Evolutionary conservation across 2,888 invertebrate genomes (phyloP), one percentile per base, ranked within the genome.

Genomic region (Bombylius major): DNA sequence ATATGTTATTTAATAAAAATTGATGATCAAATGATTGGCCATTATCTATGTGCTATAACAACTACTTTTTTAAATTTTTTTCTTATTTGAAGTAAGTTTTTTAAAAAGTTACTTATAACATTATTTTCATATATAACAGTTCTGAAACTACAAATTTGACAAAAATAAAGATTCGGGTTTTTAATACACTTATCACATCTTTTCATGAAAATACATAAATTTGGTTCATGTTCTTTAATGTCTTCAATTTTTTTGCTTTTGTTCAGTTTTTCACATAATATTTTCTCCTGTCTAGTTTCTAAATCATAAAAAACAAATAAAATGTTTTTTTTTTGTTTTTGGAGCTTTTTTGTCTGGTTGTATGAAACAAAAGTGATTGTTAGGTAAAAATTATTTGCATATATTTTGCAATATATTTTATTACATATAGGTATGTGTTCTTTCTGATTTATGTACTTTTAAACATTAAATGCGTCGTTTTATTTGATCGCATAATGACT

Each of bases 281-380:
- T 42, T 23, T 51, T 51, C 5, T 47, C 53, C 34, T 53, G 53
- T 7, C 33, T 34, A 14, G 53, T 53, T 47, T 47, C 53, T 12
- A 53, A 39, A 53, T 54, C 44, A 36, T 54, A 54, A 36, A 54
- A 54, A 48, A 54, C 42, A 31, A 32, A 54, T 47, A 54, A 47
- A 49, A 23, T 48, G 39, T n/a, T n/a, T n/a, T n/a, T 49, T 33
- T 54, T 49, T 54, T 32, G 39, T 48, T 23, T n/a, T 8, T 7
- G 42, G 34, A 42, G 36, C 23, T 34, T 42, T 34, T 36, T 39
- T 54, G 23, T 48, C 54, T 9, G 39, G 54, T 32, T 54, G 54
- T 23, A 54, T 54, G 23, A 42, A 54, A 14, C 48, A 49, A 5
- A 47, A 36, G 34, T 53, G 53, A 12, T 33, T 47, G 47, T 47